Evolutionary conservation across 2,113 vertebrate genomes (phyloP).

Genomic region (Prionailurus bengalensis): DNA sequence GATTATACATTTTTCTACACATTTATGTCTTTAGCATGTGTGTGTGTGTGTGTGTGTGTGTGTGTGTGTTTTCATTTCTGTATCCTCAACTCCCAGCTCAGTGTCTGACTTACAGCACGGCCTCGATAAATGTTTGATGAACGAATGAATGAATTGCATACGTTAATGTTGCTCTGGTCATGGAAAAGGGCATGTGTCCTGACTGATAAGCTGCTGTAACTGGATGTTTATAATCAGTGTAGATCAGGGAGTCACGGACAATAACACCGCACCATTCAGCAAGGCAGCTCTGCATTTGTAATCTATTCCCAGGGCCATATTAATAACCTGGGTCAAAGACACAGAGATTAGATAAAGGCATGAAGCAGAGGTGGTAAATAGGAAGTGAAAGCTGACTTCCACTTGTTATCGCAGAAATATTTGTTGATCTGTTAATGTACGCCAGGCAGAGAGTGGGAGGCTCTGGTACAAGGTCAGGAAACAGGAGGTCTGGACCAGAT

Average conservation of each 20-base stretch:
- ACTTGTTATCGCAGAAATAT: conserved; percentile 16
- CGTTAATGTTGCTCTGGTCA: not conserved
- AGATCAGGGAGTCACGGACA: not conserved
- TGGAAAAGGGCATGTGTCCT: not conserved
- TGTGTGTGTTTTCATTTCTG: not conserved
- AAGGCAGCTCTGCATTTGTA: not conserved
- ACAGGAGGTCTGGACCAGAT: not conserved
- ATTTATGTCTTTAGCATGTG: not conserved
- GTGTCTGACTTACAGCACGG: not conserved
- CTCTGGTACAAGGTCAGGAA: not conserved
- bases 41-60: not conserved
- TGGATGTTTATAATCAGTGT: not conserved
- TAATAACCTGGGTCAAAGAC: conserved; percentile 60
- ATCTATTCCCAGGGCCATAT: conserved; percentile 12
- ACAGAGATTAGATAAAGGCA: conserved; percentile 7
- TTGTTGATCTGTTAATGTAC: conserved; percentile 55
- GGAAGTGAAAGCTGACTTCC: conserved; percentile 10
- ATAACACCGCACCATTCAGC: not conserved
- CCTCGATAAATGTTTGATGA: not conserved
- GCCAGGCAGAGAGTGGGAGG: not conserved
- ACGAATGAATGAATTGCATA: not conserved
- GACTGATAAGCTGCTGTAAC: not conserved
- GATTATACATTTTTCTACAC: not conserved
- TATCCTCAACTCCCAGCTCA: not conserved
- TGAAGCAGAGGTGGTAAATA: not conserved